phyloP scores from a whole-genome alignment of 2,797 vertebrate species.

The Falco peregrinus region DNA sequence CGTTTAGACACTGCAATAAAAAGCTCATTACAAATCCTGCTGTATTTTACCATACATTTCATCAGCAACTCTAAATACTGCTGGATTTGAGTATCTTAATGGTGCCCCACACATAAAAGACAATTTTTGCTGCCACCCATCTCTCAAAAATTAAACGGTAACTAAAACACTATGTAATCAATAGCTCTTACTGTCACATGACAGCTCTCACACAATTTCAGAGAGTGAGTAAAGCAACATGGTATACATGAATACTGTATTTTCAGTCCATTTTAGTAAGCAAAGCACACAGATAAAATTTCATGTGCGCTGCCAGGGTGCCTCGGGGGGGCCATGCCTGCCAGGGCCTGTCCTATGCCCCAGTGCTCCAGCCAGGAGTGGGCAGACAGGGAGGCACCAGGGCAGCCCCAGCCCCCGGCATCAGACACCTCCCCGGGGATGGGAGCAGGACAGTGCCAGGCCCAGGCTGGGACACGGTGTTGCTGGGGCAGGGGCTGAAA shows the following conservation, averaged over 20 bases:
- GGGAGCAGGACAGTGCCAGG: too few species aligned
- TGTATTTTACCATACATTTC: not conserved
- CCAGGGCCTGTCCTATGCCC: not conserved
- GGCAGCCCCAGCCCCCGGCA: not conserved
- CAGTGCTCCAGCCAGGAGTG: fast-evolving
- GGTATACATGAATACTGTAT: not conserved
- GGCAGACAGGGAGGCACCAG: fast-evolving
- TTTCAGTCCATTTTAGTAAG: not conserved
- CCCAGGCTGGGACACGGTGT: fast-evolving
- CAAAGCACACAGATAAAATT: not conserved
- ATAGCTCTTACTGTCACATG: not conserved
- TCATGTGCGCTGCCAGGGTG: too few species aligned
- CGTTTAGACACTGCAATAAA: not conserved
- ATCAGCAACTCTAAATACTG: not conserved
- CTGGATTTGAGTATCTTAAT: not conserved
- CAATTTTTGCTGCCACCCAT: not conserved
- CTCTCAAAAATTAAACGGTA: not conserved
- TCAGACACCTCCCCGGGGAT: not conserved
- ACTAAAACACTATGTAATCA: not conserved
- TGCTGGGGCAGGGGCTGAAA: fast-evolving
- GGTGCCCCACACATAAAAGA: not conserved
- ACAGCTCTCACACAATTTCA: not conserved
- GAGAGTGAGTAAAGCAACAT: fast-evolving
- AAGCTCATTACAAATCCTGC: not conserved
- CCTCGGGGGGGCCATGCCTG: not conserved